Percentiles rank a stretch among this genome's conserved stretches.
These are phyloP conservation scores for Glossosoma conforme DNA, from an alignment of 1,140 invertebrate genomes.

Conservation along the genomic window DNA sequence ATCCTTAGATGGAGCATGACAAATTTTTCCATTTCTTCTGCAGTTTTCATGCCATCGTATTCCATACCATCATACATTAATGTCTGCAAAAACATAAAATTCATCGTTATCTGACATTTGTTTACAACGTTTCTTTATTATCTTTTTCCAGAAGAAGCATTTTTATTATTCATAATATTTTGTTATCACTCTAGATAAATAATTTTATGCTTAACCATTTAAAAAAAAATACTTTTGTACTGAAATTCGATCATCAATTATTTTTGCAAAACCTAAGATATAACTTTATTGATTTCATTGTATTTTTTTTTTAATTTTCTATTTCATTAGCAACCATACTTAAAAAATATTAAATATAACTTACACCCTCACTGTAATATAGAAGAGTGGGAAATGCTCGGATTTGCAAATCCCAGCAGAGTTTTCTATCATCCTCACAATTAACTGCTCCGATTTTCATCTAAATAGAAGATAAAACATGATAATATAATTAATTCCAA, in stretches of 20 bases:
- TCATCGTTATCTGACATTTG: neutral
- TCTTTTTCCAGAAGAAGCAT: no score
- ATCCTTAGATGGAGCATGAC: constrained; percentile 41
- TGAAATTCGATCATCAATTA: no score
- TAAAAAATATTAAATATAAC: no score
- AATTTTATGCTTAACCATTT: no score
- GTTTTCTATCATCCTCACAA: constrained; percentile 69
- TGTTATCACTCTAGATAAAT: no score
- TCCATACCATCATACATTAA: constrained; percentile 38
- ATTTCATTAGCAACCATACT: no score
- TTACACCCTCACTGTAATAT: constrained; percentile 27
- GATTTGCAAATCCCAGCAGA: constrained; percentile 64
- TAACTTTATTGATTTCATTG: no score
- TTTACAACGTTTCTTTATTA: neutral
- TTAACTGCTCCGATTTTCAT: constrained; percentile 64
- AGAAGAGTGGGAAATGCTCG: constrained; percentile 64
- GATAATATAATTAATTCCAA: no score
- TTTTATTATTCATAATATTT: no score
- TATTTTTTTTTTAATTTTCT: no score
- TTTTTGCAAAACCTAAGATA: no score
- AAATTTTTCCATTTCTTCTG: constrained; percentile 46
- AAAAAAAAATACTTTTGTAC: no score
- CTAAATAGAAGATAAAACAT: constrained; percentile 6
- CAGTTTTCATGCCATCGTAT: constrained; percentile 41
- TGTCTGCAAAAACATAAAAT: constrained; percentile 30